Evolutionary conservation across 2,797 vertebrate genomes (phyloP), one percentile per base, ranked within the genome.

Genomic region (Mus minutoides): DNA sequence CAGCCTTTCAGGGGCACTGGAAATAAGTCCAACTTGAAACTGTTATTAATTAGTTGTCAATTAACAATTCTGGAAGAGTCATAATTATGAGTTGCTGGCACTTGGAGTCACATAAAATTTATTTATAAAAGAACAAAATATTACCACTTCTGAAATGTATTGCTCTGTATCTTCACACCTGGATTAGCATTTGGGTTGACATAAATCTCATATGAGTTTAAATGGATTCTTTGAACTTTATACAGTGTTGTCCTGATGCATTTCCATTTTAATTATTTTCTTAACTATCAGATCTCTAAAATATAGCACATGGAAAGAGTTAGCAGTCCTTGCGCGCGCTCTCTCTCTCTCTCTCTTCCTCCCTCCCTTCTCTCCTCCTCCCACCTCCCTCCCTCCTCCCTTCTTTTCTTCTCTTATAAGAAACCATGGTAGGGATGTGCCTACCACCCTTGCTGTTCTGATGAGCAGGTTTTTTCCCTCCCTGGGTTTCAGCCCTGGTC

Each of bases 11-110:
- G 86, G 24, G 7, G 46, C 87, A 84, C 29, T 90, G 87, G 83
- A 87, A 92, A 90, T 82, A 93, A 96, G 80, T 94, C n/a, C 22
- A 91, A 52, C 37, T 84, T 94, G 69, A 84, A 69, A 58, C 22
- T 71, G 88, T 84, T 94, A 54, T 91, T 97, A 96, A 94, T 91
- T 95, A 71, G 40, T 67, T 93, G 94, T 91, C 54, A 94, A 96
- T 96, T 75, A 97, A 78, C 89, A 84, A 88, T 79, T 91, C 22
- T 93, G 71, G 67, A 94, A 97, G 96, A 84, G 14, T 62, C 92
- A 34, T 80, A 79, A 90, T 94, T 94, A 89, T 82, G 77, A 95
- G 14, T 64, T 91, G 83, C 46, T 93, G 12, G 79, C 87, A 93
- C 85, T 96, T 96, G 73, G 76, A 89, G 13, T 93, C 37, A 85